phyloP scores from a whole-genome alignment of 1,140 invertebrate species.

The Diorhabda elongata region DNA sequence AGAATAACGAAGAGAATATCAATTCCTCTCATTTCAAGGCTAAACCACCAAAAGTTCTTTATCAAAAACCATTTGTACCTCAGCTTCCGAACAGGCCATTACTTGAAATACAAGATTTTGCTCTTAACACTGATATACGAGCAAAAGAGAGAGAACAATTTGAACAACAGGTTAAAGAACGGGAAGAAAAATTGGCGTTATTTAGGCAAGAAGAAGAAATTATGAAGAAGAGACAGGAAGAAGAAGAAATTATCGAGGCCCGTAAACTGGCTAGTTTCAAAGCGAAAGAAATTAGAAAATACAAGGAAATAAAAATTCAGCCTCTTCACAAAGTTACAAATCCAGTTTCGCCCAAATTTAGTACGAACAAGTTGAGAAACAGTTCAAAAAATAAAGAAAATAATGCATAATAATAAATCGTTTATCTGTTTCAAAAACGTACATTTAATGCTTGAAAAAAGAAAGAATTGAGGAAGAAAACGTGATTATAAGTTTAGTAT shows the following conservation, averaged over 20 bases:
- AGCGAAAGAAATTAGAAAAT: constrained; percentile 33
- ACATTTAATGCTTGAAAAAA: no score
- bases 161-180: constrained; percentile 45
- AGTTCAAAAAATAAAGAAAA: constrained; percentile 4
- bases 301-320: constrained; percentile 27
- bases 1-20: constrained; percentile 23
- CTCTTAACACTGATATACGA: constrained; percentile 50
- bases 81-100: constrained; percentile 33
- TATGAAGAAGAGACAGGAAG: constrained; percentile 11
- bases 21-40: constrained; percentile 48
- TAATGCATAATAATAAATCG: not conserved
- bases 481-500: no score
- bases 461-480: no score
- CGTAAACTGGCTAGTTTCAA: constrained; percentile 27
- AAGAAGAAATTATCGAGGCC: constrained; percentile 17
- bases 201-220: constrained; percentile 15
- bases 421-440: no score
- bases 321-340: constrained; percentile 27
- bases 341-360: constrained; percentile 31
- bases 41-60: constrained; percentile 47
- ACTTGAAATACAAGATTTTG: constrained; percentile 43
- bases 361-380: constrained; percentile 8
- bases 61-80: constrained; percentile 54
- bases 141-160: constrained; percentile 49
- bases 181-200: constrained; percentile 43